These are phyloP conservation scores for Allobates femoralis DNA, from an alignment of 2,797 vertebrate species.

Conservation along the genomic window DNA sequence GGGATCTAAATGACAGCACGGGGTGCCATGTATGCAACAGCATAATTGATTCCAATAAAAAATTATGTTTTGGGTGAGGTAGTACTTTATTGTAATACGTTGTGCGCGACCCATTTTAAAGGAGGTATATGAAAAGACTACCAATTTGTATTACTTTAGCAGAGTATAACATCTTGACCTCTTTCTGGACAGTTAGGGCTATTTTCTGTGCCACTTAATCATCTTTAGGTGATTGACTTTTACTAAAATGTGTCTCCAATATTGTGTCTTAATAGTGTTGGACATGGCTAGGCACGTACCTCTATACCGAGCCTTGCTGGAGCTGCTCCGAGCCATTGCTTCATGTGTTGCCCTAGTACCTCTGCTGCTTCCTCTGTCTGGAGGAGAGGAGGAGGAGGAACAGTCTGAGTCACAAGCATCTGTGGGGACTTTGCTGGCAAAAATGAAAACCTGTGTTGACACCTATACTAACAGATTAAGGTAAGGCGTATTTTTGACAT, in stretches of 20 bases:
- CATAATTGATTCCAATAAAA: too few species aligned
- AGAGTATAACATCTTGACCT: too few species aligned
- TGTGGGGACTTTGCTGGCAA: conserved; percentile 93
- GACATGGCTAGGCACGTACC: conserved; percentile 99
- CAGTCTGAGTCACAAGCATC: conserved; percentile 90
- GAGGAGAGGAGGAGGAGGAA: conserved; percentile 82
- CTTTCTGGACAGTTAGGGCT: not conserved
- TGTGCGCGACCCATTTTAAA: too few species aligned
- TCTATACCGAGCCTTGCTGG: conserved; percentile 91
- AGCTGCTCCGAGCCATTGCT: conserved; percentile 93
- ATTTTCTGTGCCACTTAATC: not conserved
- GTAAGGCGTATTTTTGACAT: conserved; percentile 69
- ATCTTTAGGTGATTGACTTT: too few species aligned
- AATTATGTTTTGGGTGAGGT: too few species aligned
- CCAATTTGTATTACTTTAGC: too few species aligned
- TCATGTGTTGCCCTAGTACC: conserved; percentile 92
- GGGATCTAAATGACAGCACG: too few species aligned
- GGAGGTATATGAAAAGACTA: too few species aligned
- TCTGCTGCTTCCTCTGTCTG: conserved; percentile 89
- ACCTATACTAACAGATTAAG: conserved; percentile 97
- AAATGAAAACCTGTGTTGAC: conserved; percentile 99
- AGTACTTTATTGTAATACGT: too few species aligned
- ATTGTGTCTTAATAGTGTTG: conserved; percentile 79
- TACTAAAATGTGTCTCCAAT: not conserved
- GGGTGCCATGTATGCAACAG: too few species aligned